Conservation (phyloP, 2,888 invertebrate genomes). For the Drosophila kuntzei region DNA sequence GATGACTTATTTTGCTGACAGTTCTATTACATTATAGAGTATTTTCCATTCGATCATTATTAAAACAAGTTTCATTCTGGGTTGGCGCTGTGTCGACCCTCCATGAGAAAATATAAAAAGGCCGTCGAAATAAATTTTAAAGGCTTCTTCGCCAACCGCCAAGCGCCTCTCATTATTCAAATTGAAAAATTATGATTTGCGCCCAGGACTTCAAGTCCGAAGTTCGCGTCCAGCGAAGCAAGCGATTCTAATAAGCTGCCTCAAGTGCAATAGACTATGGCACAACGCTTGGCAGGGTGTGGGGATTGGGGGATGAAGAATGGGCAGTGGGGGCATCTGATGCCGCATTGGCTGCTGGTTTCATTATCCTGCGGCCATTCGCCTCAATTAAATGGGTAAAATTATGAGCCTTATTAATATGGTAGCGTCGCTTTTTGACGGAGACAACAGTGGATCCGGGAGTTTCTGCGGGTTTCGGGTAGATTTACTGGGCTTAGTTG, state of each 20-base stretch:
- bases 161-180: conserved; percentile 74
- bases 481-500: conserved; percentile 43
- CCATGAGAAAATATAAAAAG: conserved; percentile 38
- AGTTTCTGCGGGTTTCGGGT: conserved; percentile 3
- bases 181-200: conserved; percentile 80
- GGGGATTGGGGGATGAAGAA: not conserved
- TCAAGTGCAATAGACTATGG: conserved; percentile 65
- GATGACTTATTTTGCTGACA: no score
- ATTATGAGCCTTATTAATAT: conserved; percentile 71
- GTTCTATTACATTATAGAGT: no score
- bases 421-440: conserved; percentile 19
- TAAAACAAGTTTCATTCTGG: not conserved
- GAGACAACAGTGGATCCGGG: not conserved
- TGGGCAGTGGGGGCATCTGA: conserved; percentile 35
- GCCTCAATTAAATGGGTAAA: conserved; percentile 67
- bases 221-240: conserved; percentile 59
- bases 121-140: conserved; percentile 74
- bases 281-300: not conserved
- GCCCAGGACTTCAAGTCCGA: conserved; percentile 62
- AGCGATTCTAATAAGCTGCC: conserved; percentile 75
- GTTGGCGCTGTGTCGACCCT: not conserved
- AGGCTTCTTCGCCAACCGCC: conserved; percentile 65
- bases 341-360: conserved; percentile 48
- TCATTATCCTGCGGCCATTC: conserved; percentile 68
- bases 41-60: not conserved